Evolutionary conservation across 2,888 invertebrate genomes (phyloP).

Genomic region (Dorcus hopei): DNA sequence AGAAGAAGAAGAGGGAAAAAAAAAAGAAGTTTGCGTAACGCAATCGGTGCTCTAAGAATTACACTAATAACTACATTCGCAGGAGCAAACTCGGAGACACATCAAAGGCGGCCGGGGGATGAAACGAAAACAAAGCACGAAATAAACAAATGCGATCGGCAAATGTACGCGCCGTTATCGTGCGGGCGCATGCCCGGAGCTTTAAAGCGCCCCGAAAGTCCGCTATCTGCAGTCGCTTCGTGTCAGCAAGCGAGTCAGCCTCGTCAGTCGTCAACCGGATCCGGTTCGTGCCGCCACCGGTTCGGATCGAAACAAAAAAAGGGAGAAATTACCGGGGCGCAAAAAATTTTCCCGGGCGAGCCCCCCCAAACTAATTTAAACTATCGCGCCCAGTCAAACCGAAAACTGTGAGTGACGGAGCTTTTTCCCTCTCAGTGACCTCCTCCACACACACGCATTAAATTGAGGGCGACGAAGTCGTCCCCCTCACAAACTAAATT

Average conservation of each 20-base stretch:
- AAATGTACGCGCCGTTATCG: slow-evolving; percentile 28
- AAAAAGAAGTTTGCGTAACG: no score
- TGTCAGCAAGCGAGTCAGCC: slow-evolving; percentile 16
- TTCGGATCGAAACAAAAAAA: background rate
- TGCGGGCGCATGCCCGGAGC: slow-evolving; percentile 25
- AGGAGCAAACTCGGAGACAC: slow-evolving; percentile 1
- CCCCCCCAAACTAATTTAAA: no score
- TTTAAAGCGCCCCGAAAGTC: slow-evolving; percentile 26
- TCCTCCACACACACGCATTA: no score
- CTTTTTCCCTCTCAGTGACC: no score
- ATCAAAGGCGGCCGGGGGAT: slow-evolving; percentile 18
- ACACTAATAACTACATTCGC: no score
- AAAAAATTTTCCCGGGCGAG: background rate
- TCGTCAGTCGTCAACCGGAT: slow-evolving; percentile 10
- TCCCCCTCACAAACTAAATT: background rate
- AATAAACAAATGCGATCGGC: slow-evolving; percentile 37
- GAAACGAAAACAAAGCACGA: slow-evolving; percentile 26
- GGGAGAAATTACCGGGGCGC: background rate
- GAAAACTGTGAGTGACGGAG: no score
- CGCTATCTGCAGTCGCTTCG: slow-evolving; percentile 30
- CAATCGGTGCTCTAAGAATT: no score
- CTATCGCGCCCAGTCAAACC: no score
- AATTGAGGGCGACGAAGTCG: no score
- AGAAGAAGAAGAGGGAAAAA: no score
- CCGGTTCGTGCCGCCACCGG: slow-evolving; percentile 16